phyloP scores from a whole-genome alignment of 2,113 vertebrate species.

The Alosa alosa region DNA sequence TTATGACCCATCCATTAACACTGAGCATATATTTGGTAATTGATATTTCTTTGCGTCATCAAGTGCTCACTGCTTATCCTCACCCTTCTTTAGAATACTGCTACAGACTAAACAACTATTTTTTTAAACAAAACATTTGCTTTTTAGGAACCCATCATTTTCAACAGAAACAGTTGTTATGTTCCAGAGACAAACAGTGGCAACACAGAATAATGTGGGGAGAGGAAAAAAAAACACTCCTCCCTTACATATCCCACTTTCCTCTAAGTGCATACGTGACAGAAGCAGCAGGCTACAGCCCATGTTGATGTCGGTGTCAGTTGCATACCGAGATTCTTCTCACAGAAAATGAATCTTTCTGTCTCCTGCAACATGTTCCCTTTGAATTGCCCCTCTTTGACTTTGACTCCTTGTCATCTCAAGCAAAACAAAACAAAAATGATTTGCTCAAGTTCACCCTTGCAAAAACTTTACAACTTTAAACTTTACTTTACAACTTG shows the following conservation, averaged over 20 bases:
- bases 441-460: background rate
- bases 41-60: background rate
- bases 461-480: background rate
- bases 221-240: background rate
- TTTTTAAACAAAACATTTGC: background rate
- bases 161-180: background rate
- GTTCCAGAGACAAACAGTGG: background rate
- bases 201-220: background rate
- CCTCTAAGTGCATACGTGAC: conserved; percentile 53
- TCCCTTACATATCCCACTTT: background rate
- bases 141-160: background rate
- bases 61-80: background rate
- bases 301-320: conserved; percentile 62
- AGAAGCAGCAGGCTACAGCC: conserved; percentile 33
- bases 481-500: too few relatives aligned
- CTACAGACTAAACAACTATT: background rate
- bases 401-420: background rate
- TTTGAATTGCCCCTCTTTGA: background rate
- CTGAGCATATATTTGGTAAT: background rate
- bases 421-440: background rate
- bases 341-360: conserved; percentile 58
- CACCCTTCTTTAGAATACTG: background rate
- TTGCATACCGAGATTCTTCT: conserved; percentile 58
- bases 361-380: conserved; percentile 45
- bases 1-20: background rate